Evolutionary conservation across 2,888 invertebrate genomes (phyloP).

Genomic region (Anthophora plumipes): DNA sequence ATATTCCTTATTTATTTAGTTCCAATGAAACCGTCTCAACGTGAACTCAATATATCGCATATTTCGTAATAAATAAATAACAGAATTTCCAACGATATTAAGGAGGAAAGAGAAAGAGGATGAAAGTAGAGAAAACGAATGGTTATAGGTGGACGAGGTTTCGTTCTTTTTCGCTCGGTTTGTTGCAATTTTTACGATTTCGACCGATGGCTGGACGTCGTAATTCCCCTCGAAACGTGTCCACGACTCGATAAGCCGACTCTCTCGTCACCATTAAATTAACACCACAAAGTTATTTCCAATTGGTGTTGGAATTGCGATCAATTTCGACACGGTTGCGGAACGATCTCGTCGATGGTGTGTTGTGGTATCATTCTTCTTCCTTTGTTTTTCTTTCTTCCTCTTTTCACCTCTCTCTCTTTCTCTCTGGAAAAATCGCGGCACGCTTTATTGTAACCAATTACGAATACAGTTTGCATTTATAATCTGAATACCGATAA

Average conservation of each 20-base stretch:
- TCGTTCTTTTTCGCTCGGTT: constrained; percentile 17
- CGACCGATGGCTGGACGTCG: not conserved
- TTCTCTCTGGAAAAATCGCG: constrained; percentile 21
- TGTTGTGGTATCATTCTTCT: not conserved
- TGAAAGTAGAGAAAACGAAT: not conserved
- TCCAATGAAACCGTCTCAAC: not conserved
- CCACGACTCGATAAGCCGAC: constrained; percentile 9
- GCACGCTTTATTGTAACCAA: constrained; percentile 35
- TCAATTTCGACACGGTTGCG: not conserved
- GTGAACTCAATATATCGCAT: not conserved
- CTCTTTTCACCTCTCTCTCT: no score
- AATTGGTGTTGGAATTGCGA: constrained; percentile 26
- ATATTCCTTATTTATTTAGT: not conserved
- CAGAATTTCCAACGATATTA: not conserved
- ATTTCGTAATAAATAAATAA: constrained; percentile 7
- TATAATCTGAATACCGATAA: constrained; percentile 56
- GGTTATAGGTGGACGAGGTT: not conserved
- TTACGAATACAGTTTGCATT: constrained; percentile 51
- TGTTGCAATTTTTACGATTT: constrained; percentile 1
- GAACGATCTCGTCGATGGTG: no score
- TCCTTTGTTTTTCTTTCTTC: no score
- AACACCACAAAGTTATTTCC: constrained; percentile 42
- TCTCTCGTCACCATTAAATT: constrained; percentile 37
- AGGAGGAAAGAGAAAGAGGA: not conserved
- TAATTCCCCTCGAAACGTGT: not conserved